Conservation (phyloP, 2,797 vertebrate species). For the Apogon talboti region DNA sequence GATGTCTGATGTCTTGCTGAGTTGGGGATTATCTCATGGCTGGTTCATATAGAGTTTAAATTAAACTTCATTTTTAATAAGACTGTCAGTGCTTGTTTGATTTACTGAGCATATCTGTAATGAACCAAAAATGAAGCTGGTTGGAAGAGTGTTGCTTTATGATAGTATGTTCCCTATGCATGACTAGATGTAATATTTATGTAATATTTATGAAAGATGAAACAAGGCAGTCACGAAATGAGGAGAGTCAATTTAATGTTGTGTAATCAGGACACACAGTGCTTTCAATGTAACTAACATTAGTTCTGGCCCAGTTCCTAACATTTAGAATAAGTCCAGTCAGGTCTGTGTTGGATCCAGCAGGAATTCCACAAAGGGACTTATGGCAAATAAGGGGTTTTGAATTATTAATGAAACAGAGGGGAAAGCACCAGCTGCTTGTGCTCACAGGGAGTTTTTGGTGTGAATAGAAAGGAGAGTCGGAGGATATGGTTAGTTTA, state of each 20-base stretch:
- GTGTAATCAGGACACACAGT: conserved; percentile 10
- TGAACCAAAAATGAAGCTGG: conserved; percentile 36
- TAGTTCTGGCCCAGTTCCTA: conserved; percentile 62
- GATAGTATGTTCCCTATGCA: conserved; percentile 23
- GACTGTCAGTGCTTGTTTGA: conserved; percentile 48
- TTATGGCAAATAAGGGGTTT: conserved; percentile 34
- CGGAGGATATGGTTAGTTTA: conserved; percentile 44
- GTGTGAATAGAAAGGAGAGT: conserved; percentile 48
- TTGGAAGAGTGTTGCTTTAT: conserved; percentile 43
- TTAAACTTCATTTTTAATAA: conserved; percentile 44
- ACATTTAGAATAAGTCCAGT: conserved; percentile 42
- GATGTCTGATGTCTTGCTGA: conserved; percentile 14
- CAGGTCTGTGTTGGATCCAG: conserved; percentile 32
- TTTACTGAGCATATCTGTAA: conserved; percentile 57
- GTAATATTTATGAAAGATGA: conserved; percentile 59
- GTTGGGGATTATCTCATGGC: conserved; percentile 7
- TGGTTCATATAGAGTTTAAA: conserved; percentile 16
- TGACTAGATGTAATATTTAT: conserved; percentile 48
- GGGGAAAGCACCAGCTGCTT: conserved; percentile 57
- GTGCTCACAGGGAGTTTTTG: conserved; percentile 63
- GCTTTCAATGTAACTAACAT: conserved; percentile 28
- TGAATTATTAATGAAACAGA: conserved; percentile 68
- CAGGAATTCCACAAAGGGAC: conserved; percentile 49
- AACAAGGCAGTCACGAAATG: conserved; percentile 31
- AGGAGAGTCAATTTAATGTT: conserved; percentile 37